A percentile compares a stretch with the other conserved stretches of the same genome.
phyloP scores from a whole-genome alignment of 1,140 invertebrate species.

The Zaprionus africanus region DNA sequence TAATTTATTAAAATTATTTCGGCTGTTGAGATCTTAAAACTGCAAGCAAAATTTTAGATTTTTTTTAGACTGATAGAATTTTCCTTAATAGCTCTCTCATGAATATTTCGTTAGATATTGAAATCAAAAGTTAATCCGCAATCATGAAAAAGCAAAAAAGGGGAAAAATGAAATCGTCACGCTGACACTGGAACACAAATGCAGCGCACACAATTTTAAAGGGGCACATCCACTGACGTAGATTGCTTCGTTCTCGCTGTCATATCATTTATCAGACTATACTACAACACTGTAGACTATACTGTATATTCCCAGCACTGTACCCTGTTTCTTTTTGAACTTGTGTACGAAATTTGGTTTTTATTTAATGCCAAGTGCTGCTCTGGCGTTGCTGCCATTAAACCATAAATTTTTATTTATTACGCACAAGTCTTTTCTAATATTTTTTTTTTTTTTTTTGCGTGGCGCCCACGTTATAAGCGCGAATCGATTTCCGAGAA shows the following conservation, averaged over 20 bases:
- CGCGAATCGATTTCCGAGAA: slow-evolving; percentile 14
- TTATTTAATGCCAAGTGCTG: slow-evolving; percentile 39
- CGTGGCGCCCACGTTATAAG: slow-evolving; percentile 6
- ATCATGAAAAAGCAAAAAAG: neutral
- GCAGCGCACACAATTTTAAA: neutral
- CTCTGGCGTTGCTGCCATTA: slow-evolving; percentile 23
- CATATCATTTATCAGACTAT: slow-evolving; percentile 3
- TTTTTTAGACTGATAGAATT: neutral
- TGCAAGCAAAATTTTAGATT: neutral
- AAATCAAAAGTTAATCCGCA: neutral
- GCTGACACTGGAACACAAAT: neutral
- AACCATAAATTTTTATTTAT: slow-evolving; percentile 53
- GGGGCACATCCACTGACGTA: slow-evolving; percentile 5
- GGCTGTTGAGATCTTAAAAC: neutral
- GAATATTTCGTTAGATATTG: neutral
- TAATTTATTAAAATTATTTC: too few relatives aligned
- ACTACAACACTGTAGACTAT: neutral
- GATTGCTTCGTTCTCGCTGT: neutral
- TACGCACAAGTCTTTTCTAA: slow-evolving; percentile 21
- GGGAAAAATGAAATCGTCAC: neutral
- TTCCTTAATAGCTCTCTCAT: neutral
- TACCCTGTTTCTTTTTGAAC: slow-evolving; percentile 4
- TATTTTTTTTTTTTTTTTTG: neutral
- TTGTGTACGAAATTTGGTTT: slow-evolving; percentile 21
- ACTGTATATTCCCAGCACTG: slow-evolving; percentile 4